Base-by-base conservation (phyloP, 2,113 vertebrate genomes). In the Turnix velox region DNA sequence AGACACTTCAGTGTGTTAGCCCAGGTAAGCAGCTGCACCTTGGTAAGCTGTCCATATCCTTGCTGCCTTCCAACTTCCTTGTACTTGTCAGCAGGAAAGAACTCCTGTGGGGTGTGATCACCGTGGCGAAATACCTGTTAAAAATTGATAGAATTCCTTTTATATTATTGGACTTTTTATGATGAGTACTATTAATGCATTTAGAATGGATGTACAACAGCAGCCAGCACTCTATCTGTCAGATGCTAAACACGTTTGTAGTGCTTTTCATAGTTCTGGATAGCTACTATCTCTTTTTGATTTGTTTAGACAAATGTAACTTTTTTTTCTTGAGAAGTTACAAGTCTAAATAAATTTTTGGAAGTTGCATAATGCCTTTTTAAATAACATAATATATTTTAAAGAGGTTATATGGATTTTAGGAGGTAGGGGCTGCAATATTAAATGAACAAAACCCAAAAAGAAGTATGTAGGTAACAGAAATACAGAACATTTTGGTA, bases 31-130 rank as follows among this genome's bases (percentile, higher is more conserved):
- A 58, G 71, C 85, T 91, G 3, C 59, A 99, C 98, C 98, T 98
- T 97, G 9, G 98, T 98, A 81, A 99, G 98, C 65, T 99, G 98
- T 55, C 98, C 98, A 14, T 98, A 98, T 75, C 98, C 98, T 46
- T 98, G 98, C 33, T 98, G 98, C 98, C 98, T 99, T 48, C 97
- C 97, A 18, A 96, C 94, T 88, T 98, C 98, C 75, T 97, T 97
- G 68, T 98, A 96, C 54, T 97, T 98, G 71, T 98, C 97, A 0
- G 92, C 97, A 78, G 98, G 98, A 91, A 98, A 99, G 16, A 98
- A 98, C 72, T 98, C 97, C 42, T 97, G 97, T 13, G 98, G 98
- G 14, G 98, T 98, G 89, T 98, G 97, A 94, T 99, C 98, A 37
- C 98, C 98, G 18, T 99, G 98, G 27, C 98, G 97, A 93, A 98